These are phyloP conservation scores for Turdus rufiventris DNA, from an alignment of 2,113 vertebrate genomes.

Conservation along the genomic window DNA sequence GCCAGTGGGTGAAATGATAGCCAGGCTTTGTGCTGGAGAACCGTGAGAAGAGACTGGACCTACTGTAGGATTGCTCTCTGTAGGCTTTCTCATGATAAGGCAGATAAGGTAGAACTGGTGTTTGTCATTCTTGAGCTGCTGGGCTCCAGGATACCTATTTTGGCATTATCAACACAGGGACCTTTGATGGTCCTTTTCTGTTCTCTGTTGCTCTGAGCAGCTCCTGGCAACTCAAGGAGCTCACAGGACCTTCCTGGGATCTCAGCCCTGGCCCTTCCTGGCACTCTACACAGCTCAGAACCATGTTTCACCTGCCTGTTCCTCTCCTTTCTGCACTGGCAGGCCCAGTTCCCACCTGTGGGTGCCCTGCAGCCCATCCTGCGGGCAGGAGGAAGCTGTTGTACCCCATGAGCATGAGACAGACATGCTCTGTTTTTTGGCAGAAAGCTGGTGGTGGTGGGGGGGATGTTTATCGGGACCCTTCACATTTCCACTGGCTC, in stretches of 20 bases:
- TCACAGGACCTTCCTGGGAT: neutral
- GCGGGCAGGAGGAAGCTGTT: fast-evolving
- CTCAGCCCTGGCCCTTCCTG: neutral
- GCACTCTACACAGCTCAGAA: neutral
- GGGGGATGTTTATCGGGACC: neutral
- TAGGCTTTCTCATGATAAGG: neutral
- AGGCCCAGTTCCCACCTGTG: neutral
- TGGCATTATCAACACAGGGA: neutral
- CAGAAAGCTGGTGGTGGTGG: neutral
- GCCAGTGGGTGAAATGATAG: neutral
- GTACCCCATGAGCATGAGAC: neutral
- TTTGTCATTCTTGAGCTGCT: neutral
- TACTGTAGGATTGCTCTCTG: neutral
- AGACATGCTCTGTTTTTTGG: neutral
- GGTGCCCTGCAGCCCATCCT: neutral
- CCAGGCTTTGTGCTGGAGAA: neutral
- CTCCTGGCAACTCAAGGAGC: neutral
- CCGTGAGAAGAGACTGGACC: neutral
- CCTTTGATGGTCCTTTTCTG: neutral
- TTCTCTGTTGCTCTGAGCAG: neutral
- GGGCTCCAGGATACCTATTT: neutral
- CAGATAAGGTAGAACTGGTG: neutral
- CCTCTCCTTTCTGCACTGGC: neutral
- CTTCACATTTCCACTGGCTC: fast-evolving
- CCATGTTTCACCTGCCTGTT: neutral